phyloP scores from a whole-genome alignment of 2,797 vertebrate genomes.

The Syngnathus rostellatus region DNA sequence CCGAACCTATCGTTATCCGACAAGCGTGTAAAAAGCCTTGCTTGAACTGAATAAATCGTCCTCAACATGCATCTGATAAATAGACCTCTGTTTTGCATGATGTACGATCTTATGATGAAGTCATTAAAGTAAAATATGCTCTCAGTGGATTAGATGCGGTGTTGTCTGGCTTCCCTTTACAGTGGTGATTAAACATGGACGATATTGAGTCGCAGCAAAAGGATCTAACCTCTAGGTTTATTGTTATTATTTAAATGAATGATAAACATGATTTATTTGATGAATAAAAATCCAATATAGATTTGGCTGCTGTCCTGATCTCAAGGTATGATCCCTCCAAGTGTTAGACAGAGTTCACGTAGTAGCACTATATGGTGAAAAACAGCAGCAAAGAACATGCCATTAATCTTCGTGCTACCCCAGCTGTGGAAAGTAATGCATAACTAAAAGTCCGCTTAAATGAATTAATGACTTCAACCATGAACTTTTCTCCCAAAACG shows the following conservation, averaged over 20 bases:
- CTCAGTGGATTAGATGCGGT: constrained; percentile 17
- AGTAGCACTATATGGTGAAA: constrained; percentile 45
- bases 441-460: constrained; percentile 94
- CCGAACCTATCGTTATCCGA: constrained; percentile 48
- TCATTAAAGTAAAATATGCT: constrained; percentile 27
- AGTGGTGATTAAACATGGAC: constrained; percentile 19
- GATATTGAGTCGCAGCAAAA: constrained; percentile 24
- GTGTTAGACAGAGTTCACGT: constrained; percentile 47
- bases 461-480: constrained; percentile 97
- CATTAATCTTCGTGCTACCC: constrained; percentile 83
- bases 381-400: constrained; percentile 51
- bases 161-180: constrained; percentile 19
- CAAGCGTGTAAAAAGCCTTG: constrained; percentile 7
- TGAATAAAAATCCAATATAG: constrained; percentile 26
- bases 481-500: constrained; percentile 95
- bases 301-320: constrained; percentile 39
- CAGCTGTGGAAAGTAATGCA: constrained; percentile 88
- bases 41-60: constrained; percentile 24
- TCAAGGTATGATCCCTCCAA: constrained; percentile 33
- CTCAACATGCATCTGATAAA: constrained; percentile 26
- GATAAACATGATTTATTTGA: constrained; percentile 11
- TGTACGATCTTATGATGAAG: constrained; percentile 22
- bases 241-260: constrained; percentile 17
- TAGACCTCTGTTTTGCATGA: constrained; percentile 12
- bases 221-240: constrained; percentile 16